Base-by-base conservation (phyloP, 2,888 invertebrate species). In the Acanthoscelides obtectus region DNA sequence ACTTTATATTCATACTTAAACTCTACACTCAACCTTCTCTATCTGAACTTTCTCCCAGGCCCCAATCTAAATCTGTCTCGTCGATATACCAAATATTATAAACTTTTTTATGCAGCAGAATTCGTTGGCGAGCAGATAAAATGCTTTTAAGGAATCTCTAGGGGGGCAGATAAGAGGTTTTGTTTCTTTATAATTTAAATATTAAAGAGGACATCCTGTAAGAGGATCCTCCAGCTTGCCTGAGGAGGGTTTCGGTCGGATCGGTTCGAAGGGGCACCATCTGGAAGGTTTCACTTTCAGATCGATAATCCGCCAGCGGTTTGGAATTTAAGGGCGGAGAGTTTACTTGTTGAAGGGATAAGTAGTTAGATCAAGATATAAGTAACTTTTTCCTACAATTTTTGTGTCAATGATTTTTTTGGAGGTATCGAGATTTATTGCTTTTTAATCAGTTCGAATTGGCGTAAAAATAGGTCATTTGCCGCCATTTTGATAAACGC, bases 101-200 rank as follows among this genome's bases (percentile, higher is more conserved):
- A 45, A 45, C 45, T 45, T 45, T 45, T 45, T 45, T 45, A 45
- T 45, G 17, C 12, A 12, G 8, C 45, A 1, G 45, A 45, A 45
- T 45, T 45, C 17, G 45, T 45, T 45, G 45, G 45, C 45, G 45
- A 6, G 17, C 6, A 45, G 45, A 45, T 45, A 45, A 45, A 45
- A 45, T 12, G 45, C 45, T 45, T 12, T 45, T 3, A 45, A 45
- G 45, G 45, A 45, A 45, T 45, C 67, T n/a, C 67, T 17, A 4
- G 67, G 67, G 67, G 67, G 19, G 22, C 67, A 67, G 69, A 69
- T 64, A 71, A 72, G 70, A 69, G 70, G 45, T 70, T 72, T 70
- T 74, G 74, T 74, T 74, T 72, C 74, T 72, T 74, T 74, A 74
- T 72, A 74, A 74, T 74, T 72, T 74, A 69, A 72, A 72, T 74